Evolutionary conservation across 2,113 vertebrate genomes (phyloP), one percentile per base, ranked within the genome.

Genomic region (Petroica traversi): DNA sequence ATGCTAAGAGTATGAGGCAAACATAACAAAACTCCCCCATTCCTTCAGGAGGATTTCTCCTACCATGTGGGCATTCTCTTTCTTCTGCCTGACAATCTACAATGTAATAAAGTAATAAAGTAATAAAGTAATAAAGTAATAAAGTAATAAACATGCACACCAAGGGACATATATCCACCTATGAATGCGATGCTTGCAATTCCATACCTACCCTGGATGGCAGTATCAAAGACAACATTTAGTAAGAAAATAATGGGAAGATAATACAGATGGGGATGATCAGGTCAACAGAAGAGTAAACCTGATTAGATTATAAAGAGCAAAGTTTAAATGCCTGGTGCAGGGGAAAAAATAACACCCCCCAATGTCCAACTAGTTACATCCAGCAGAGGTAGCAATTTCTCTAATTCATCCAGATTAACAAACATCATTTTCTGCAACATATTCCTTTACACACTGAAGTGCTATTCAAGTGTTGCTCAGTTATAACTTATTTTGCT

Each of bases 401-500:
- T 88, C 85, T 72, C 62, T 79, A 62, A 76, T 67, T 84, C 63
- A 61, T 64, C 34, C 43, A 77, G 38, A 64, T 45, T 75, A 57
- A 72, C 41, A 48, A 75, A 20, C 62, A 52, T 40, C 19, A 25
- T 41, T 82, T 25, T 61, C 63, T 85, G 38, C 46, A 93, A 88
- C 25, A 49, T 71, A 91, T 57, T 94, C 41, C 61, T 92, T 92
- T 81, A 80, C 36, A 36, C 54, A 41, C 75, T 91, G 66, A 92
- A 63, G 59, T 92, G 77, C 22, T 94, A 58, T 93, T 96, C 82
- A 79, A 83, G 41, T 94, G 80, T 85, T 95, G 41, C 52, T 93
- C 87, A 77, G 40, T 94, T 95, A 58, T 85, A 94, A 96, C 34
- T 85, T 94, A 92, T 85, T 94, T 96, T 92, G 69, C 64, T 79